Base-by-base conservation (phyloP, 2,113 vertebrate species). In the Elephantulus edwardii region DNA sequence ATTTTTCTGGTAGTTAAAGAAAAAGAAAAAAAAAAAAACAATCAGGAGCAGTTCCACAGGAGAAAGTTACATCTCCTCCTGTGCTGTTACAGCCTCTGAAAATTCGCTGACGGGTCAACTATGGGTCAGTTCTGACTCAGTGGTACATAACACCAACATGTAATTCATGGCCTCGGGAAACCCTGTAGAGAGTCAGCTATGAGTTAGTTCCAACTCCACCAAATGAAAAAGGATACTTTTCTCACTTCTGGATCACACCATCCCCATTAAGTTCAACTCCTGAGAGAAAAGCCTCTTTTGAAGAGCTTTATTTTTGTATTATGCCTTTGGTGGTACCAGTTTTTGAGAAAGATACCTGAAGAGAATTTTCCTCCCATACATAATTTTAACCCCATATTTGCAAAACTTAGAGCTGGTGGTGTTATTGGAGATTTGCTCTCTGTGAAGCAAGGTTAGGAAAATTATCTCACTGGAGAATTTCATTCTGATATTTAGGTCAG, bases 401-500 rank as follows among this genome's bases (percentile, higher is more conserved):
- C 33, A 50, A 52, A 74, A 20, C 19, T 17, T 62, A 38, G 30
- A 9, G n/a, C n/a, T n/a, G 5, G 58, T 54, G 3, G 1, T n/a
- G 70, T 89, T 87, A 89, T 82, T 38, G 85, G 79, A 66, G 35
- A 28, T n/a, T 19, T 33, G 35, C 24, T 54, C 38, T 92, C 70
- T 42, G 5, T 8, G 38, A 77, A 76, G 48, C 20, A 75, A 79
- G 42, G 66, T 50, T 19, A 11, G 50, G 22, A 82, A n/a, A 93
- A 50, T 19, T 1, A 76, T 80, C 28, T 78, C 48, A 46, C 5
- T 79, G 35, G 82, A 92, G 91, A 91, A 83, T 92, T 83, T 70
- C 52, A 19, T 58, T 6, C 20, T 88, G 44, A 72, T 76, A 92
- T 95, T 94, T 89, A 94, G 91, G 83, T 92, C 85, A 60, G 19